Evolutionary conservation across 2,888 invertebrate species (phyloP).

Genomic region (Brassicogethes aeneus): DNA sequence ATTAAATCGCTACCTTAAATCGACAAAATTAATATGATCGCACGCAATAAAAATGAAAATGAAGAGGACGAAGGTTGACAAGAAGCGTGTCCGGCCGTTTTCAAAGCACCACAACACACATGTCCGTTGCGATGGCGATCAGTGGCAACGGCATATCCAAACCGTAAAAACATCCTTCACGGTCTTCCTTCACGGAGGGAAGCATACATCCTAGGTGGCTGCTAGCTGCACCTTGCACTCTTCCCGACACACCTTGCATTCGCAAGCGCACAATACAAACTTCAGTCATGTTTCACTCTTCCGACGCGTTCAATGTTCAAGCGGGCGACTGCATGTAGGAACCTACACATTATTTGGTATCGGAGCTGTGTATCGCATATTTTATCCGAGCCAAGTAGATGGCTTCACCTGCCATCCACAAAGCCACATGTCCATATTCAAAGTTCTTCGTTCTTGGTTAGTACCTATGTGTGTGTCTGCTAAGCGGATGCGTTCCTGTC

Average conservation of each 20-base stretch:
- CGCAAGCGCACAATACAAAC: not conserved
- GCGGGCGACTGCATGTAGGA: constrained; percentile 4
- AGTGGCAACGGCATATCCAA: not conserved
- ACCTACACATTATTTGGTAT: constrained; percentile 16
- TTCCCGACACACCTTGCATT: not conserved
- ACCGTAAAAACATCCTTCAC: constrained; percentile 1
- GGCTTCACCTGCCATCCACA: not conserved
- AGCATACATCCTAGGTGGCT: not conserved
- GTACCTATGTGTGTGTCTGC: not conserved
- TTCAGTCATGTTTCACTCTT: too few species aligned
- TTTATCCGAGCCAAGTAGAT: not conserved
- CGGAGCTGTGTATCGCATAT: constrained; percentile 10
- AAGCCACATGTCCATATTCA: constrained; percentile 1
- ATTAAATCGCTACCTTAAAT: too few species aligned
- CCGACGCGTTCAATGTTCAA: too few species aligned
- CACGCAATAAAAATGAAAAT: too few species aligned
- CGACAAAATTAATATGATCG: too few species aligned
- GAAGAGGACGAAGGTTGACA: too few species aligned
- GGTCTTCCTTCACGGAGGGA: not conserved
- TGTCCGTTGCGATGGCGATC: constrained; percentile 1
- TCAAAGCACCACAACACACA: not conserved
- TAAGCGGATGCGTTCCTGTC: constrained; percentile 9
- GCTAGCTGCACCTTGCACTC: constrained; percentile 4
- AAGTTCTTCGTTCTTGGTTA: too few species aligned
- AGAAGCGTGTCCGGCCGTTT: not conserved